phyloP scores from a whole-genome alignment of 2,797 vertebrate genomes.

The Poeciliopsis paucimaculata region DNA sequence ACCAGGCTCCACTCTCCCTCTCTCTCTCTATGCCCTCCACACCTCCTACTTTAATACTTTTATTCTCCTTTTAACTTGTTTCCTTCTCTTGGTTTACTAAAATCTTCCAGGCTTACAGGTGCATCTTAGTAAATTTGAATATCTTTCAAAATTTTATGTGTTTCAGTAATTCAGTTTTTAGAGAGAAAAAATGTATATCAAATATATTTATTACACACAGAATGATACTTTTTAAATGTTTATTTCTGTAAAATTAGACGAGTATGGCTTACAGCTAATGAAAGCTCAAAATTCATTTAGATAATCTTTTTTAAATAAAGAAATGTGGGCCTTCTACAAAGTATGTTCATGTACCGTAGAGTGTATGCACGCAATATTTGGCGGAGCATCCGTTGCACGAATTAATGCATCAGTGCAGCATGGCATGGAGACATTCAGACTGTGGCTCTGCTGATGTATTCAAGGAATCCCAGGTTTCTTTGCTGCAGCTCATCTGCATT shows the following conservation, averaged over 20 bases:
- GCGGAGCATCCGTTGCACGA: not conserved
- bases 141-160: not conserved
- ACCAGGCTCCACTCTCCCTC: conserved; percentile 63
- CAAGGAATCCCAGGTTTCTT: not conserved
- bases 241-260: not conserved
- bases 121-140: not conserved
- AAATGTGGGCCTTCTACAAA: not conserved
- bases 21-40: conserved; percentile 8
- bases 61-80: conserved; percentile 61
- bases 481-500: not conserved
- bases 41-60: conserved; percentile 53
- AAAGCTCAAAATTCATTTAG: not conserved
- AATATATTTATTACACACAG: not conserved
- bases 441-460: not conserved
- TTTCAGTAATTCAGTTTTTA: not conserved
- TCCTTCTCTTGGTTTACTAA: conserved; percentile 56
- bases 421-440: not conserved
- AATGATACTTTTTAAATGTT: not conserved
- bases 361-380: not conserved
- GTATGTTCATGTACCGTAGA: not conserved
- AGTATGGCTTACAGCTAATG: conserved; percentile 1
- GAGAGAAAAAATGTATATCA: not conserved
- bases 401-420: not conserved
- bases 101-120: conserved; percentile 56
- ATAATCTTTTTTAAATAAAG: not conserved